Evolutionary conservation across 2,888 invertebrate genomes (phyloP), one percentile per base, ranked within the genome.

Genomic region (Tetragonula carbonaria): DNA sequence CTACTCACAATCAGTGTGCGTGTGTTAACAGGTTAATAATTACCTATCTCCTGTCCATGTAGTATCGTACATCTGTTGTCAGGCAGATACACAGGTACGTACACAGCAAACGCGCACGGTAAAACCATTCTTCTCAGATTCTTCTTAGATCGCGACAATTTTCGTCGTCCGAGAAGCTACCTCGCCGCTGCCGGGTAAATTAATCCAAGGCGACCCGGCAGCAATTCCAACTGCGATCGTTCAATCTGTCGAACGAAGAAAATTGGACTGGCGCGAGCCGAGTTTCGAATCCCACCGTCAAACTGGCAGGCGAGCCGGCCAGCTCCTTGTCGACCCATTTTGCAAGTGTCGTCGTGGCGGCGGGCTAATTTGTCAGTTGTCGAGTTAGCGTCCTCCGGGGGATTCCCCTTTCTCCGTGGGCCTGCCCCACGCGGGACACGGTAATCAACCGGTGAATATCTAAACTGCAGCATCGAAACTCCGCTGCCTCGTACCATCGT

Each of bases 401-500:
- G 91, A 94, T 94, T 93, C 90, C 89, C 88, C 82, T 81, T 78
- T 82, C 28, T 82, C 84, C 87, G 86, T 86, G 87, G 85, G 74
- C 84, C 76, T 82, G 84, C 90, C 89, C 89, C 87, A 84, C 87
- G 33, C 91, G 89, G 91, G 91, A 90, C 28, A 28, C 91, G 92
- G 93, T 94, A 94, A 94, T 94, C 94, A 94, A 94, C 94, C 94
- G 93, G 94, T 93, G 94, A 94, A 94, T 94, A 94, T 94, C 94
- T 93, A 93, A 93, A 93, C 92, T 92, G 92, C 85, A 62, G 86
- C 88, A 91, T 91, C 90, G 89, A 88, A 91, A 91, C 91, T 91
- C 91, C 87, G 85, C 88, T 88, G 85, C 87, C 89, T 85, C 86
- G 87, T 84, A 86, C 81, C 55, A 23, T 3, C 78, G 5, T 77